Evolutionary conservation across 2,113 vertebrate genomes (phyloP).

Genomic region (Sialia sialis): DNA sequence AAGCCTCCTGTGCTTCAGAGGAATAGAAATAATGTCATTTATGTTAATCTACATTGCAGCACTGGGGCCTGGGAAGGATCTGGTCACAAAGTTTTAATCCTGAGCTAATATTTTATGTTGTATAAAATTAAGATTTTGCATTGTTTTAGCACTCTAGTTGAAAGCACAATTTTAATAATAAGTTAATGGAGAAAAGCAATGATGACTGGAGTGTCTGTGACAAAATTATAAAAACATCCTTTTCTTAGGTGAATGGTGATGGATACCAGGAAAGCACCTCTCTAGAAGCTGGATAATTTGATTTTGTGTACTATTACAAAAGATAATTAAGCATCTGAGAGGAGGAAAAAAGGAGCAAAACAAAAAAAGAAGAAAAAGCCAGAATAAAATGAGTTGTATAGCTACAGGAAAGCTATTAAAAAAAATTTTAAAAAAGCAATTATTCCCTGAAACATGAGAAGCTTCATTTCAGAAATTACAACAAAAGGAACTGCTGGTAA

Average conservation of each 20-base stretch:
- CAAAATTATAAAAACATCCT: neutral
- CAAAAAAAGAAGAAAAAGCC: neutral
- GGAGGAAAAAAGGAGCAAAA: neutral
- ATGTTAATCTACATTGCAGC: neutral
- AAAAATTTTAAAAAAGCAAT: constrained; percentile 28
- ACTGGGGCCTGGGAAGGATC: neutral
- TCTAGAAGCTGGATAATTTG: constrained; percentile 1
- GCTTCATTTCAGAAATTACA: constrained; percentile 63
- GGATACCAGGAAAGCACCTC: neutral
- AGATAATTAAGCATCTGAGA: constrained; percentile 59
- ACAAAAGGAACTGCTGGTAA: constrained; percentile 64
- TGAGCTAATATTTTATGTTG: neutral
- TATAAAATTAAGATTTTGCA: neutral
- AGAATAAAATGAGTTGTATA: constrained; percentile 47
- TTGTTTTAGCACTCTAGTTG: neutral
- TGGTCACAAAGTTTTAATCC: neutral
- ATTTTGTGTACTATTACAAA: neutral
- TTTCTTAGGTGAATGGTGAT: neutral
- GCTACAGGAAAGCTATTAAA: constrained; percentile 43
- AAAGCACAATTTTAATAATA: neutral
- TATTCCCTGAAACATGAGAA: constrained; percentile 60
- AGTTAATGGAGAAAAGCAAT: neutral
- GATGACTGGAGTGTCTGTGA: neutral
- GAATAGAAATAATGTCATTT: neutral
- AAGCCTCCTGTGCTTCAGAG: neutral